Evolutionary conservation across 1,140 invertebrate species (phyloP).

Genomic region (Brachionus calyciflorus): DNA sequence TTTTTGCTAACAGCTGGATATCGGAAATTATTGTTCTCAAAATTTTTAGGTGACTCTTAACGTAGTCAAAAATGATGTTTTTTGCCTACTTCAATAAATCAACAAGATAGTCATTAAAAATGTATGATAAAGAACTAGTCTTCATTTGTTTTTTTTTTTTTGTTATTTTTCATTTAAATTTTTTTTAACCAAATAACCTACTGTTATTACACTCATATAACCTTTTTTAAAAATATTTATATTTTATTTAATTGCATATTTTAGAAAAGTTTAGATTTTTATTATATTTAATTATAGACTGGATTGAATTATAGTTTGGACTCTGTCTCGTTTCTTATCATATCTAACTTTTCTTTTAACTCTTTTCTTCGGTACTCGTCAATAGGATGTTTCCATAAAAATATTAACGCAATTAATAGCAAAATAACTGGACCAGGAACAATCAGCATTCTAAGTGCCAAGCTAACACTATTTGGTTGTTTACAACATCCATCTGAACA

Average conservation of each 20-base stretch:
- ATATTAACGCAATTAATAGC: slow-evolving; percentile 7
- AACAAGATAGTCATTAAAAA: slow-evolving; percentile 26
- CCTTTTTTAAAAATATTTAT: too few relatives aligned
- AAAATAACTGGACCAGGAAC: slow-evolving; percentile 51
- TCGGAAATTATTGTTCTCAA: slow-evolving; percentile 33
- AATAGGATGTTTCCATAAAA: slow-evolving; percentile 45
- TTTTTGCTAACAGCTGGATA: slow-evolving; percentile 7
- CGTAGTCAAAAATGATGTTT: slow-evolving; percentile 5
- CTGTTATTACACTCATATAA: too few relatives aligned
- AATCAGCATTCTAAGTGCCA: slow-evolving; percentile 53
- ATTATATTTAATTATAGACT: too few relatives aligned
- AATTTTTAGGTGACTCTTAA: background rate
- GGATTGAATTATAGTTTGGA: background rate
- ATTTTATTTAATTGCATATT: too few relatives aligned
- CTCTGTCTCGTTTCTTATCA: background rate
- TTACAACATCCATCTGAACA: slow-evolving; percentile 49
- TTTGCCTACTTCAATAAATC: background rate
- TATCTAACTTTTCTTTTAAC: background rate
- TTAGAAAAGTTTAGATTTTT: too few relatives aligned
- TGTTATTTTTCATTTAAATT: too few relatives aligned
- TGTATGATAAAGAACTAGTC: background rate
- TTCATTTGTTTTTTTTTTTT: too few relatives aligned
- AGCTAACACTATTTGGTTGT: slow-evolving; percentile 52
- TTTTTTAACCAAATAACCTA: too few relatives aligned
- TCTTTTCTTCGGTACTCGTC: slow-evolving; percentile 36